A percentile compares a stretch with the other conserved stretches of the same genome.
phyloP scores from a whole-genome alignment of 2,888 invertebrate species.

The Heteromurus nitidus region DNA sequence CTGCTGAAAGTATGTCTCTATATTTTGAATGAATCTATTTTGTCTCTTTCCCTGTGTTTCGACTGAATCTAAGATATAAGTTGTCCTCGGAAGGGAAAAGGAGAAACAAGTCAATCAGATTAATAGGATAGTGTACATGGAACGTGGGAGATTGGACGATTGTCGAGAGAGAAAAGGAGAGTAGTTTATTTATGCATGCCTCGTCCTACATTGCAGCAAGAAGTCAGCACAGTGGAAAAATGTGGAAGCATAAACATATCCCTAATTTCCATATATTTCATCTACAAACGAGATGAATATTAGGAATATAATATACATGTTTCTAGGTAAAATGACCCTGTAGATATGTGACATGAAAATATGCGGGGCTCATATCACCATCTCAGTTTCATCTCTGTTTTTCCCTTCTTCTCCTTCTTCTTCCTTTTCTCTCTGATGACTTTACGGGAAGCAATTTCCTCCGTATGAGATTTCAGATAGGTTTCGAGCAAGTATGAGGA shows the following conservation, averaged over 20 bases:
- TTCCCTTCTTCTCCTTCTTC: constrained; percentile 23
- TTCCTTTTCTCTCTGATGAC: constrained; percentile 55
- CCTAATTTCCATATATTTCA: not conserved
- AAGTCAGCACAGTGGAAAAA: constrained; percentile 26
- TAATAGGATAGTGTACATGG: constrained; percentile 46
- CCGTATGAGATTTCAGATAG: constrained; percentile 57
- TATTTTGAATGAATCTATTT: constrained; percentile 48
- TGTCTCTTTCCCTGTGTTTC: constrained; percentile 5
- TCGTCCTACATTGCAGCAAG: constrained; percentile 52
- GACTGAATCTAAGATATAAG: not conserved
- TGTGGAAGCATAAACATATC: constrained; percentile 9
- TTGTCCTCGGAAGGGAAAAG: constrained; percentile 36
- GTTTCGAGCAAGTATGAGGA: constrained; percentile 31
- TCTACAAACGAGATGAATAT: not conserved
- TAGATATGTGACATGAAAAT: constrained; percentile 61
- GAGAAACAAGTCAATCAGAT: constrained; percentile 54
- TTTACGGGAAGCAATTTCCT: constrained; percentile 65
- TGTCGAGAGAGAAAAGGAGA: constrained; percentile 34
- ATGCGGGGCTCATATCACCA: constrained; percentile 64
- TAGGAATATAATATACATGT: constrained; percentile 9
- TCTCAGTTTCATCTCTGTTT: constrained; percentile 58
- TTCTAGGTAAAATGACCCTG: constrained; percentile 47
- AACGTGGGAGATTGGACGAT: constrained; percentile 2
- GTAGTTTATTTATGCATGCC: constrained; percentile 64
- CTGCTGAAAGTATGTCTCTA: not conserved